A percentile compares a stretch with the other conserved stretches of the same genome.
phyloP scores from a whole-genome alignment of 2,888 invertebrate species.

The Heterodera filipjevi region DNA sequence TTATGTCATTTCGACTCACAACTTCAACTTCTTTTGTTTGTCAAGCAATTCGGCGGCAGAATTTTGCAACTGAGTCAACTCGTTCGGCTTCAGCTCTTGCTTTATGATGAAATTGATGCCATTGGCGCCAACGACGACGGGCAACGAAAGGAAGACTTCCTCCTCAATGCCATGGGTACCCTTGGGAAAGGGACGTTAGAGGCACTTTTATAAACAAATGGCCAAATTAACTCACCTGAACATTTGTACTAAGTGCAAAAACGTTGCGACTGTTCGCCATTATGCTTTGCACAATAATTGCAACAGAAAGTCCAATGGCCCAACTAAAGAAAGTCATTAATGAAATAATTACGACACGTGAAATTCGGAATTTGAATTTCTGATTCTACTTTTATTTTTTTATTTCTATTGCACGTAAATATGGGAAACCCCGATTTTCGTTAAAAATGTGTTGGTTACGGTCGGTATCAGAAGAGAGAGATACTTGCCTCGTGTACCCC shows the following conservation, averaged over 20 bases:
- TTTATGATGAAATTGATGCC: constrained; percentile 58
- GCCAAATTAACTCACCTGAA: constrained; percentile 56
- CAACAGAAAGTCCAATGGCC: constrained; percentile 68
- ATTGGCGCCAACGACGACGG: constrained; percentile 67
- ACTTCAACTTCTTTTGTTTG: constrained; percentile 53
- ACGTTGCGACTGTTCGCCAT: constrained; percentile 66
- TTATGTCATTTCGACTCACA: constrained; percentile 31
- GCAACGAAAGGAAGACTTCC: constrained; percentile 84
- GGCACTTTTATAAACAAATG: background rate
- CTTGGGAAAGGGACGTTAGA: constrained; percentile 68
- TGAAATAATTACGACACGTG: too few relatives aligned
- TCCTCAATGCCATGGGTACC: constrained; percentile 80
- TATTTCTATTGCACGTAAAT: too few relatives aligned
- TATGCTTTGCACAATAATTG: constrained; percentile 65
- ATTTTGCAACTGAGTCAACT: constrained; percentile 55
- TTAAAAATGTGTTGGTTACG: too few relatives aligned
- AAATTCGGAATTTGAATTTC: too few relatives aligned
- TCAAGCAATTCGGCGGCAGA: constrained; percentile 57
- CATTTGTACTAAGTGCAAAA: constrained; percentile 66
- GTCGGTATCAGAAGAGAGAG: too few relatives aligned
- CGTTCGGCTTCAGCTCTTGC: constrained; percentile 53
- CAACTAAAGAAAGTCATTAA: constrained; percentile 54
- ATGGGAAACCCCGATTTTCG: too few relatives aligned
- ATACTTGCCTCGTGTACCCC: constrained; percentile 65
- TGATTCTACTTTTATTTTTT: too few relatives aligned